Conservation (phyloP, 2,888 invertebrate genomes). For the Habroteleia sp. region DNA sequence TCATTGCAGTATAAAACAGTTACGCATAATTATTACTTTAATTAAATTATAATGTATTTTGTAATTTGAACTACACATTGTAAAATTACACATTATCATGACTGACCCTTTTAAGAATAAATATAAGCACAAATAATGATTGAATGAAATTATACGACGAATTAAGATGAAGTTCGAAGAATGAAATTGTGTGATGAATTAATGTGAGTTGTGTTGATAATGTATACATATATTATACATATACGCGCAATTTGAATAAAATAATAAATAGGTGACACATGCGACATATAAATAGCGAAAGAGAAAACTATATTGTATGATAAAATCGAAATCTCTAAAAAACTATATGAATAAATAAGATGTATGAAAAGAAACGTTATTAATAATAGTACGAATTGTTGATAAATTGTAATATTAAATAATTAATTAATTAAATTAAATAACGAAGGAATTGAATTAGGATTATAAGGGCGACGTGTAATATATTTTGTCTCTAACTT, state of each 20-base stretch:
- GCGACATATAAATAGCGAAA: constrained; percentile 63
- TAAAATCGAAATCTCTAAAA: constrained; percentile 68
- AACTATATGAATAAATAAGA: constrained; percentile 67
- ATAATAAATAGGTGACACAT: constrained; percentile 44
- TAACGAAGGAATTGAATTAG: constrained; percentile 80
- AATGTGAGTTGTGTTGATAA: constrained; percentile 49
- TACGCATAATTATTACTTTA: too few species aligned
- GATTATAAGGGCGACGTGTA: constrained; percentile 76
- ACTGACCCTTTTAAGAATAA: constrained; percentile 20
- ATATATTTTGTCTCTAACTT: constrained; percentile 74
- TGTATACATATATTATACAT: constrained; percentile 56
- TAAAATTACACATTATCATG: too few species aligned
- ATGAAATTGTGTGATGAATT: too few species aligned
- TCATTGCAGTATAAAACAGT: too few species aligned
- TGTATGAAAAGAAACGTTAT: constrained; percentile 68
- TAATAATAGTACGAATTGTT: constrained; percentile 76
- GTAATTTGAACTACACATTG: too few species aligned
- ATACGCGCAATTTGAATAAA: constrained; percentile 46
- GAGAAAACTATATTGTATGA: constrained; percentile 66
- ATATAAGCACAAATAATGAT: constrained; percentile 49
- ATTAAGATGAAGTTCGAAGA: too few species aligned
- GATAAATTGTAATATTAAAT: constrained; percentile 77
- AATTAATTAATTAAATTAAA: constrained; percentile 77
- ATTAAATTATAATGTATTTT: too few species aligned
- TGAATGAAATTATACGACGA: constrained; percentile 32